A percentile compares a stretch with the other conserved stretches of the same genome.
Evolutionary conservation across 2,797 vertebrate genomes (phyloP).

Genomic region (Megaceryle alcyon): DNA sequence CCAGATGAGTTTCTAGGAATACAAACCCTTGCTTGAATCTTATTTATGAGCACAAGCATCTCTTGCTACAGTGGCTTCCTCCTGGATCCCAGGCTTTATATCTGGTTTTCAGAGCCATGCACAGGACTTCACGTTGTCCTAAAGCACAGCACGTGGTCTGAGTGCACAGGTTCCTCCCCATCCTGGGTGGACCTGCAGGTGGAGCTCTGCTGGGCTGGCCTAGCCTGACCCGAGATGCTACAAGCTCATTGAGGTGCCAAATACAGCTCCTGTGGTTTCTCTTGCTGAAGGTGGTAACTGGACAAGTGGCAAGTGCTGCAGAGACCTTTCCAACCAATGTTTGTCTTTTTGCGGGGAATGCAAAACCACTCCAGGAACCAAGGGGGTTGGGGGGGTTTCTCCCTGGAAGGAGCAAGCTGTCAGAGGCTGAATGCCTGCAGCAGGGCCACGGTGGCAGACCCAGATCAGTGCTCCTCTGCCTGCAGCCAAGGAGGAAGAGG

Average conservation of each 20-base stretch:
- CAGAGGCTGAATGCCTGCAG: fast-evolving
- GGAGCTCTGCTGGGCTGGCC: neutral
- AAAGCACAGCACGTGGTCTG: neutral
- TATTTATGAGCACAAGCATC: neutral
- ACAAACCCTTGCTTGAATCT: neutral
- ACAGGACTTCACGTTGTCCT: fast-evolving
- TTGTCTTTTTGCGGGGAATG: neutral
- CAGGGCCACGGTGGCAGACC: neutral
- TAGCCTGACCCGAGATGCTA: neutral
- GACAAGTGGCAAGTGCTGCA: neutral
- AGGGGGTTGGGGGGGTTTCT: neutral
- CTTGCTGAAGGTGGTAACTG: neutral
- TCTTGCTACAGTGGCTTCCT: neutral
- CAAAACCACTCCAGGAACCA: neutral
- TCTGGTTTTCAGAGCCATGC: neutral
- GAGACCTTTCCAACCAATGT: neutral
- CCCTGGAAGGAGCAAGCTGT: neutral
- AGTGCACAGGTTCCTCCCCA: neutral
- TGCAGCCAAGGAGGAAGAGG: neutral
- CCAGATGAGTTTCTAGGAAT: neutral
- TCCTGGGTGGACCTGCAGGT: too few species aligned
- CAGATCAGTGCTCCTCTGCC: neutral
- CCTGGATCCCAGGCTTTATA: neutral
- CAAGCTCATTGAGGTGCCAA: neutral
- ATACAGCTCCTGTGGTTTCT: neutral